Evolutionary conservation across 1,140 invertebrate species (phyloP), one percentile per base, ranked within the genome.

Genomic region (Manduca sexta): DNA sequence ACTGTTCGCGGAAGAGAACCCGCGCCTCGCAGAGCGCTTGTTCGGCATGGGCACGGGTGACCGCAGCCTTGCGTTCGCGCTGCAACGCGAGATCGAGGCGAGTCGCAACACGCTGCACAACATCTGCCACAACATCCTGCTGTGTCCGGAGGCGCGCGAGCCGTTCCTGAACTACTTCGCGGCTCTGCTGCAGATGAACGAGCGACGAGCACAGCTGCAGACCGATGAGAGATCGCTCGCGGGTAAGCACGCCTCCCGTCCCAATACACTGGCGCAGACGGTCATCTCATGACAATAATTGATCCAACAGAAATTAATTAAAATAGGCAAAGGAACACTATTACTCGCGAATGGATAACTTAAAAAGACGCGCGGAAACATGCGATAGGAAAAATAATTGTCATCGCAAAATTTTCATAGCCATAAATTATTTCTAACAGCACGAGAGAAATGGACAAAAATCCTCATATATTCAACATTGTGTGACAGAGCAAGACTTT

Each of bases 1-100:
- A 0, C 89, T 97, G 0, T 98, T 98, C 76, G 95, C 94, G 21
- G 96, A 98, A 77, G 97, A 98, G 76, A 94, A 97, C 73, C 91
- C 93, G 0, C 91, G 92, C 60, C 90, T 96, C 8, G 93, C 92
- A 0, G 89, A 90, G 56, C 72, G 84, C 5, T 64, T 86, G 57
- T 86, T 86, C 60, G 74, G 69, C 5, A 65, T 62, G 12, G 76
- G 74, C 2, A 64, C 69, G 12, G 62, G 60, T 2, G 80, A 85
- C 64, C 67, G 72, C 6, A 84, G 76, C 16, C 84, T 93, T 38
- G 90, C 89, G 52, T 80, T 89, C 29, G 90, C 91, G 2, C 64
- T 94, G 5, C 92, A 93, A 60, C 88, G 89, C 50, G 92, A 94
- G 65, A 78, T 94, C 26, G 93, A 94, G 63, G 90, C 90, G 31